A percentile compares a stretch with the other conserved stretches of the same genome.
Evolutionary conservation across 92 coral and sea anemone species (phyloP).

Genomic region (Blastomussa wellsi): DNA sequence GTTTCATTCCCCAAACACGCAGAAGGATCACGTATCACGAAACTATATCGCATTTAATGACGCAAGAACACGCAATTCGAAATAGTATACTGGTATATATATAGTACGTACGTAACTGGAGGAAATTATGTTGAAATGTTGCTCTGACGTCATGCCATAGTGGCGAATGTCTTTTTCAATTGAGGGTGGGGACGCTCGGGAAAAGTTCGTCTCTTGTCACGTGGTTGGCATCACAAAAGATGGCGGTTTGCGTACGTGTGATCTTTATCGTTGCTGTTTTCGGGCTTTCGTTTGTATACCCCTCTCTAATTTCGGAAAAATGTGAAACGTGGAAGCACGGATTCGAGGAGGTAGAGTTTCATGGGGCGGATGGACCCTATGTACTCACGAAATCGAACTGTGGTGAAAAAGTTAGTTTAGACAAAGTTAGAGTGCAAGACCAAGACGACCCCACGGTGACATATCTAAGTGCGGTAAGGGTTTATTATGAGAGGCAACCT

Average conservation of each 20-base stretch:
- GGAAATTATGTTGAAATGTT: neutral
- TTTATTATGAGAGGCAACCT: neutral
- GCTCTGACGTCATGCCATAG: neutral
- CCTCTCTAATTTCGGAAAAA: neutral
- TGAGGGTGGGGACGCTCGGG: neutral
- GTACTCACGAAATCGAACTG: neutral
- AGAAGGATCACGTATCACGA: neutral
- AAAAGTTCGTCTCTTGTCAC: neutral
- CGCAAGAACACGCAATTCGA: neutral
- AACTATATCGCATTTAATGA: neutral
- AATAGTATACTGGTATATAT: too few species aligned
- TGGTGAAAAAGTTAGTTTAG: neutral
- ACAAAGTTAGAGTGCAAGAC: neutral
- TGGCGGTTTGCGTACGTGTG: conserved; percentile 5
- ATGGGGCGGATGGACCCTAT: neutral
- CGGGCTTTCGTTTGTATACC: neutral
- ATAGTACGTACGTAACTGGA: neutral
- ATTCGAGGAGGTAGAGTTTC: conserved; percentile 9
- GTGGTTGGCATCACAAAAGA: neutral
- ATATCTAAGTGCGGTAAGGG: conserved; percentile 21
- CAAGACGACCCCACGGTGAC: neutral
- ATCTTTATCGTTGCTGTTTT: neutral
- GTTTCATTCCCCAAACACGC: too few species aligned
- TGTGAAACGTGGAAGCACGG: neutral
- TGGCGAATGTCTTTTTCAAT: neutral